phyloP scores from a whole-genome alignment of 2,113 vertebrate species.

The Rhinopomastus cyanomelas region DNA sequence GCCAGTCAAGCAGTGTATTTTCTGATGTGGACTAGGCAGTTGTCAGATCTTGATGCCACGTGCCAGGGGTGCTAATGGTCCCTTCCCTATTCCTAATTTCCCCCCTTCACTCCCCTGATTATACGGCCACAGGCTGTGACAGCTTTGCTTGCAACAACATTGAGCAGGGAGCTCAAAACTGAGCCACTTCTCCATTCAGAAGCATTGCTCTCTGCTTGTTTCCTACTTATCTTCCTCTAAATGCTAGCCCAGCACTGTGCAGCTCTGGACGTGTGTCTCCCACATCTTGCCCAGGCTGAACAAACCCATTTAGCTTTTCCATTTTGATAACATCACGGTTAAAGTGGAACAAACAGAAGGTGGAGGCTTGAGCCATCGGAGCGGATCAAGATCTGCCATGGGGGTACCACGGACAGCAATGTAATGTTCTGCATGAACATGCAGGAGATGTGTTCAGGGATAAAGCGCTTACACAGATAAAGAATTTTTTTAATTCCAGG shows the following conservation, averaged over 20 bases:
- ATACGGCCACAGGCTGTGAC: background rate
- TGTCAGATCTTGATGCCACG: accelerated
- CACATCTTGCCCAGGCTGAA: background rate
- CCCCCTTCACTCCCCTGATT: background rate
- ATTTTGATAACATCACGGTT: background rate
- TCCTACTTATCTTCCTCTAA: background rate
- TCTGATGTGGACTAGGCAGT: background rate
- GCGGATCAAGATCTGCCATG: background rate
- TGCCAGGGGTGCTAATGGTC: background rate
- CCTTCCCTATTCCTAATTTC: background rate
- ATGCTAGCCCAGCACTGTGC: background rate
- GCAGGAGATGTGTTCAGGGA: conserved; percentile 21
- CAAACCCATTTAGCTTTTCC: background rate
- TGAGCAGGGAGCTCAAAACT: background rate
- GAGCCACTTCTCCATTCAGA: background rate
- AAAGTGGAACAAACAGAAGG: background rate
- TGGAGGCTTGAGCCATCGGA: background rate
- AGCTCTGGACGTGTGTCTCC: background rate
- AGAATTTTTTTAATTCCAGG: conserved; percentile 18
- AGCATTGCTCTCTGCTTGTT: background rate
- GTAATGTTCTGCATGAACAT: background rate
- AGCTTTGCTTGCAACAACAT: background rate
- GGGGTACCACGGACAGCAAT: background rate
- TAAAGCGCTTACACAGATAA: background rate
- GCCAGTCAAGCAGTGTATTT: background rate